Evolutionary conservation across 2,888 invertebrate genomes (phyloP).

Genomic region (Drosophila prostipennis): DNA sequence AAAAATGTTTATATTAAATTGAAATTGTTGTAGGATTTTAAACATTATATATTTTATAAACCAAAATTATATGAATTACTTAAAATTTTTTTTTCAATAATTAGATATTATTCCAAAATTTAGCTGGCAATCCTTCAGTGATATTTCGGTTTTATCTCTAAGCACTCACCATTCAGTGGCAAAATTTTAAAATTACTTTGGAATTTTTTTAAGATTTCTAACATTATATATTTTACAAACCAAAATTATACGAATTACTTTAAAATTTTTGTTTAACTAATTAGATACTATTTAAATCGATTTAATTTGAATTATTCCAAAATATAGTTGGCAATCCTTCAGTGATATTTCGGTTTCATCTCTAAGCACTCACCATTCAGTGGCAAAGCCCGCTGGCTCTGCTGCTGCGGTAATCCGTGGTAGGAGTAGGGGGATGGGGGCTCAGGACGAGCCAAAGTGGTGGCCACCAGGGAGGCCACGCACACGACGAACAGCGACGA

Average conservation of each 20-base stretch:
- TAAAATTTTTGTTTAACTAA: not conserved
- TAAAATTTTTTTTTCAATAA: not conserved
- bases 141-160: not conserved
- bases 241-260: not conserved
- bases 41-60: too few relatives aligned
- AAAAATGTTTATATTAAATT: too few relatives aligned
- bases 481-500: slow-evolving; percentile 77
- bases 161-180: slow-evolving; percentile 83
- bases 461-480: slow-evolving; percentile 76
- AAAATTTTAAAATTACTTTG: too few relatives aligned
- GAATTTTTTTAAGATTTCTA: too few relatives aligned
- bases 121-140: not conserved
- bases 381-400: slow-evolving; percentile 84
- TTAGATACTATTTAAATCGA: not conserved
- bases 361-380: slow-evolving; percentile 80
- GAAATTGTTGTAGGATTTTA: too few relatives aligned
- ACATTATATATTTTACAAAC: too few relatives aligned
- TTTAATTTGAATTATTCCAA: not conserved
- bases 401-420: slow-evolving; percentile 81
- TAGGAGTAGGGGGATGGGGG: slow-evolving; percentile 79
- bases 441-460: slow-evolving; percentile 81
- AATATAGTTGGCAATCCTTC: not conserved
- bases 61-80: not conserved
- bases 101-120: not conserved
- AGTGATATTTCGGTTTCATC: not conserved